Conservation (phyloP, 2,113 vertebrate genomes). For the Elachura formosa region DNA sequence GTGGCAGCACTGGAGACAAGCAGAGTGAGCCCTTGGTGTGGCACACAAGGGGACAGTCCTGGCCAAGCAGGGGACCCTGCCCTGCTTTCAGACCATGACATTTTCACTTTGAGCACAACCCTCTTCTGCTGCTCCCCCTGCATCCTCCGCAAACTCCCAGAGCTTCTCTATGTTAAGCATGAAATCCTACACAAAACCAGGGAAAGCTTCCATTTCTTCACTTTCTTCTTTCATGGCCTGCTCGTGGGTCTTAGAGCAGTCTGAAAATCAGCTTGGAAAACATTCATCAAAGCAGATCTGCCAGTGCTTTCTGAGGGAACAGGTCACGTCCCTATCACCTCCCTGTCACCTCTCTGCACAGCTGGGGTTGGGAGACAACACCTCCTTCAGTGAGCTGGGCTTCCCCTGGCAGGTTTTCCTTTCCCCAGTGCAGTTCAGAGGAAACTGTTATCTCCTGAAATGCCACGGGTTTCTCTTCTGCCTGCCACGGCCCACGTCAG, state of each 20-base stretch:
- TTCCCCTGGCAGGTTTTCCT: not conserved
- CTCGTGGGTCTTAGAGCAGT: not conserved
- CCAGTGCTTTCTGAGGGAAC: not conserved
- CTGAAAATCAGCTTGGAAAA: not conserved
- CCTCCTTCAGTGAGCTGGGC: not conserved
- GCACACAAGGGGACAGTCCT: fast-evolving
- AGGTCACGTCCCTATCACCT: not conserved
- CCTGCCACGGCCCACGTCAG: not conserved
- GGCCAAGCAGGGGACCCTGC: not conserved
- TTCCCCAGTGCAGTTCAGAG: not conserved
- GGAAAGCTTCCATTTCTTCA: not conserved
- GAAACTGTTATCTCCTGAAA: not conserved
- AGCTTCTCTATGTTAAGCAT: not conserved
- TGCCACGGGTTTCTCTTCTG: not conserved
- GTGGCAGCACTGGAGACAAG: not conserved
- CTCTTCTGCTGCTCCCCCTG: not conserved
- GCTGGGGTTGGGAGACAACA: fast-evolving
- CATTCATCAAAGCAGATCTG: not conserved
- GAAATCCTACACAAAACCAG: not conserved
- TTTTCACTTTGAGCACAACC: not conserved
- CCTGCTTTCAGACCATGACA: not conserved
- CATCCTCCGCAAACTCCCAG: not conserved
- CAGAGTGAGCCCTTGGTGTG: not conserved
- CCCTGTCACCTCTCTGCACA: not conserved
- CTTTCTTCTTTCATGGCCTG: not conserved